Base-by-base conservation (phyloP, 2,888 invertebrate genomes). In the Cataglyphis altisquamis region DNA sequence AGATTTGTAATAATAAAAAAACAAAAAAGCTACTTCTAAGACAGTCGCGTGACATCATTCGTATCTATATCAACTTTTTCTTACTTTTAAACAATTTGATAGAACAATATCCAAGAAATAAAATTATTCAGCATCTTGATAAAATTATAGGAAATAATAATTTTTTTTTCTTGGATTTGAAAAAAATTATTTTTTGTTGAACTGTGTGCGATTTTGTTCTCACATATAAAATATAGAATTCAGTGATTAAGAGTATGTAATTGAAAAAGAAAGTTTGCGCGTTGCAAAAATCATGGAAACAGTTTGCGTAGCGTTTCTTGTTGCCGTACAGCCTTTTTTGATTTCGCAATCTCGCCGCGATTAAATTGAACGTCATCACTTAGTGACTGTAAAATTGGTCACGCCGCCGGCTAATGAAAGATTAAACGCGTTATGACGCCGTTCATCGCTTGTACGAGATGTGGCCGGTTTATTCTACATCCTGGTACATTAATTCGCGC, bases 351-450 rank as follows among this genome's bases (percentile, higher is more conserved):
- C 36, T 52, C 36, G 62, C 55, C n/a, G 29, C 67, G 57, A 67
- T 80, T 75, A 36, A 41, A 68, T 68, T 36, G 18, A 57, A n/a
- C 25, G 39, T 63, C 73, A 55, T 73, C 63, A 64, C 66, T 60
- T 78, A 63, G 60, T 77, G 39, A 73, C 55, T 55, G 21, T 77
- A 67, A 77, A 77, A 77, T 77, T 67, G 41, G 55, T 57, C 77
- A 77, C n/a, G 57, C 67, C 64, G 64, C 52, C 39, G 9, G 57
- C 29, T 68, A 74, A 82, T 82, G 63, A 84, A 55, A 63, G 67
- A 84, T 81, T 81, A 84, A 81, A 62, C 63, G 73, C 25, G 25
- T 81, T 81, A 52, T 72, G 39, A 45, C 36, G 10, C 57, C 55
- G 55, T 48, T 72, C 66, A 83, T 32, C 39, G 68, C 57, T 45